phyloP scores from a whole-genome alignment of 2,113 vertebrate genomes.

The Equus quagga region DNA sequence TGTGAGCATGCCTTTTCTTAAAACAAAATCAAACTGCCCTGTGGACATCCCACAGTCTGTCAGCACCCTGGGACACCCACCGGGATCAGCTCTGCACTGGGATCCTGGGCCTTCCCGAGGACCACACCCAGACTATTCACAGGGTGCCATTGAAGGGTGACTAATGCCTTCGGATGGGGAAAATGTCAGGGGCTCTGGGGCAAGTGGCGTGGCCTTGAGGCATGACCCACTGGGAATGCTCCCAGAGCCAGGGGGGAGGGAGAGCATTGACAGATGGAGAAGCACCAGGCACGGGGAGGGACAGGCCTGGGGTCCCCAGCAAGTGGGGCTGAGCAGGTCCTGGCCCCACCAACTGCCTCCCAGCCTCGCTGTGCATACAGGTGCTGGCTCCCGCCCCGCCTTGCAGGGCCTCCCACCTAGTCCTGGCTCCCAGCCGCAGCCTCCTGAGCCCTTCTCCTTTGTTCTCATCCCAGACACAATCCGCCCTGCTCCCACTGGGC shows the following conservation, averaged over 20 bases:
- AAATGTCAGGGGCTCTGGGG: background rate
- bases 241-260: background rate
- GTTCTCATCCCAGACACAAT: background rate
- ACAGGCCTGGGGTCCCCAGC: background rate
- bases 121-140: background rate
- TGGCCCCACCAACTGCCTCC: background rate
- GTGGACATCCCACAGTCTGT: fast-evolving
- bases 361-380: background rate
- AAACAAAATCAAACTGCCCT: background rate
- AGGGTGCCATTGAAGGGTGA: background rate
- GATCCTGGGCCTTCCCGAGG: too few relatives aligned
- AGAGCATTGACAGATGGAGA: background rate
- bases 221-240: background rate
- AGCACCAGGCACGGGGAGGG: background rate
- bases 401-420: background rate
- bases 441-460: background rate
- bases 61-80: too few relatives aligned
- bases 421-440: background rate
- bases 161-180: background rate
- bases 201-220: background rate
- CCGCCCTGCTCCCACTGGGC: background rate
- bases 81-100: background rate
- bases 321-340: background rate
- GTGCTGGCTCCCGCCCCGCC: background rate
- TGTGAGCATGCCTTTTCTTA: background rate